Conservation (phyloP, 2,113 vertebrate genomes). For the Willisornis vidua region DNA sequence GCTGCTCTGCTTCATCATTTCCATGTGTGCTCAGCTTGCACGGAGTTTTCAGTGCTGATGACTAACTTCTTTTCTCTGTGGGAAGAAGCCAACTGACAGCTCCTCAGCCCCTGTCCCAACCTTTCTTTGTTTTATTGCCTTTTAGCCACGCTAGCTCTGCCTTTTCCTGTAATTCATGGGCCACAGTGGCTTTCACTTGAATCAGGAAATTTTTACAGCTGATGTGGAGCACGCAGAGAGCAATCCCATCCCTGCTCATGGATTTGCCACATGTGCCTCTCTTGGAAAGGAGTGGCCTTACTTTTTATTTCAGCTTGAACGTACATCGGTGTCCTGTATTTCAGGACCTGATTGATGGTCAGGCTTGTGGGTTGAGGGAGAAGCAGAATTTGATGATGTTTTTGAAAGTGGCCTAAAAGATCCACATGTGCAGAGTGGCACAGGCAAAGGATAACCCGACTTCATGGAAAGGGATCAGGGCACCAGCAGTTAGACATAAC, state of each 20-base stretch:
- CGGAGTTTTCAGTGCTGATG: constrained; percentile 3
- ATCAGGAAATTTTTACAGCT: constrained; percentile 51
- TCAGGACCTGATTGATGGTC: neutral
- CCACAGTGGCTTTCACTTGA: constrained; percentile 52
- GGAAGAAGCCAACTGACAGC: constrained; percentile 47
- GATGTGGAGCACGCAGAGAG: neutral
- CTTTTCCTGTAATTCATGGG: constrained; percentile 58
- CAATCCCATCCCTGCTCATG: neutral
- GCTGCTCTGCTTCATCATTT: constrained; percentile 29
- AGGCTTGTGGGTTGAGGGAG: neutral
- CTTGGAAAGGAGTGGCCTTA: constrained; percentile 3
- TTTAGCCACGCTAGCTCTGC: constrained; percentile 35
- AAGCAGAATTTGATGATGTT: neutral
- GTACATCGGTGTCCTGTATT: neutral
- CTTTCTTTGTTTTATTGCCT: constrained; percentile 38
- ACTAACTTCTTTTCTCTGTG: constrained; percentile 50
- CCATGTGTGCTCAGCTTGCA: constrained; percentile 9
- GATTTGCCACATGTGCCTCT: constrained; percentile 15
- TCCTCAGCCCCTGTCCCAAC: constrained; percentile 13
- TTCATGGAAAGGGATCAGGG: neutral
- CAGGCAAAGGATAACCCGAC: neutral
- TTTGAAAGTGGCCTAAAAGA: neutral
- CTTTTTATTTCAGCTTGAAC: neutral
- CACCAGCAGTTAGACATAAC: neutral
- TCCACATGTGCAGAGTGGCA: neutral